Base-by-base conservation (phyloP, 2,888 invertebrate genomes). In the Machimus rusticus region DNA sequence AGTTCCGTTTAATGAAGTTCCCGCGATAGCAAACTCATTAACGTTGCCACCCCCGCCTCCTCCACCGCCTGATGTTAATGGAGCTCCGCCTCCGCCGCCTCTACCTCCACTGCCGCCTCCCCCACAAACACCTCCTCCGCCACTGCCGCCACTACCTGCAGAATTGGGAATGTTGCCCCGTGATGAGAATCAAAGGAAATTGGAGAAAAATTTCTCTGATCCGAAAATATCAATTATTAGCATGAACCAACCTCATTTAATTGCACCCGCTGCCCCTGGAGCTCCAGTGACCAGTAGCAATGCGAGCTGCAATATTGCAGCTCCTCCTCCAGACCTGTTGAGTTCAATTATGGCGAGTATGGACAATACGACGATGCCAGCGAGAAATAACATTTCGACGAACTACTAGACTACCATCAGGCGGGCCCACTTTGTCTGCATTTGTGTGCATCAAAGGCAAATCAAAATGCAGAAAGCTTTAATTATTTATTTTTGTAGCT, bases 331-430 rank as follows among this genome's bases (percentile, higher is more conserved):
- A 55, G 93, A 93, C 90, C 90, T 93, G 78, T 90, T 93, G n/a
- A 92, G 92, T 88, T 92, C 93, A 23, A 93, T 93, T 31, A 92
- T 93, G 91, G 93, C 93, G 88, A 92, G 92, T 90, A 93, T 93
- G 93, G 93, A 92, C 89, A 89, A 81, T 87, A 90, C 90, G 86
- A 90, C 90, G 57, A 87, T 88, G 43, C 87, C 88, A 86, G 84
- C 89, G 84, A 88, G 90, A 74, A 89, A 88, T 43, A 90, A 90
- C 88, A 88, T 90, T 88, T 81, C 88, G 34, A 86, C 86, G 23
- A 88, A 86, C 74, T 88, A 87, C 77, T 88, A 84, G 86, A 43
- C 43, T 39, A 85, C 28, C 57, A 43, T 31, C 79, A 79, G 66
- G 66, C 66, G 66, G 66, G 66, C 28, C 66, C 66, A 66, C 8